phyloP scores from a whole-genome alignment of 2,113 vertebrate genomes.

The Catharus bicknelli region DNA sequence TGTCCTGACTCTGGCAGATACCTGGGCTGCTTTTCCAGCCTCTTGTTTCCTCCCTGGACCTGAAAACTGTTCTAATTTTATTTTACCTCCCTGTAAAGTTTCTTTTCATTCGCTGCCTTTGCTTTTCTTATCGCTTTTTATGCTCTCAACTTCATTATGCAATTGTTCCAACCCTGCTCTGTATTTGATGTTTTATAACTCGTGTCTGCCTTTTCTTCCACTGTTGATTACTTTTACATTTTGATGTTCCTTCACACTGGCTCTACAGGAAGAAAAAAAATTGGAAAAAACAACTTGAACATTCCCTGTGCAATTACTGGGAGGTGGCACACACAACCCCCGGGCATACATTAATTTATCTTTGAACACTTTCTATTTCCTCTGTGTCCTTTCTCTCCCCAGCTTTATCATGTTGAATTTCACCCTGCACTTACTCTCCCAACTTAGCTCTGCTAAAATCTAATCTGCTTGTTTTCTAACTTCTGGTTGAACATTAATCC shows the following conservation, averaged over 20 bases:
- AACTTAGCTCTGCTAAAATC: slow-evolving; percentile 25
- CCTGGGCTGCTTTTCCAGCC: background rate
- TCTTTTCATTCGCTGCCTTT: background rate
- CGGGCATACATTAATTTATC: slow-evolving; percentile 61
- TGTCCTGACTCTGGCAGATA: background rate
- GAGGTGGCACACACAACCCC: slow-evolving; percentile 25
- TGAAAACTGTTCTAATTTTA: slow-evolving; percentile 3
- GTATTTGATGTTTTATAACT: slow-evolving; percentile 60
- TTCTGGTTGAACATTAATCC: slow-evolving; percentile 54
- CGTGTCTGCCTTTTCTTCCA: slow-evolving; percentile 20
- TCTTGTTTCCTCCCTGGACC: background rate
- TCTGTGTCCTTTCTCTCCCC: slow-evolving; percentile 42
- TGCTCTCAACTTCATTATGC: slow-evolving; percentile 58
- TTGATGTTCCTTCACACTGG: slow-evolving; percentile 36
- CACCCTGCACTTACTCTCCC: slow-evolving; percentile 14
- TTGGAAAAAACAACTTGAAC: slow-evolving; percentile 24
- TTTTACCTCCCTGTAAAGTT: slow-evolving; percentile 11
- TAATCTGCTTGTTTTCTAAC: slow-evolving; percentile 2
- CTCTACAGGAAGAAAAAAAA: background rate
- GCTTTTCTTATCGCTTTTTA: slow-evolving; percentile 39
- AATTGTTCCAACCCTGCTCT: slow-evolving; percentile 41
- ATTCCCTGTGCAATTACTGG: slow-evolving; percentile 51
- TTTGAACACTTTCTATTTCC: slow-evolving; percentile 60
- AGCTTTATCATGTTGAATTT: slow-evolving; percentile 52
- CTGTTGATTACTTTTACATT: slow-evolving; percentile 62